Base-by-base conservation (phyloP, 1,140 invertebrate species). In the Penaeus japonicus region DNA sequence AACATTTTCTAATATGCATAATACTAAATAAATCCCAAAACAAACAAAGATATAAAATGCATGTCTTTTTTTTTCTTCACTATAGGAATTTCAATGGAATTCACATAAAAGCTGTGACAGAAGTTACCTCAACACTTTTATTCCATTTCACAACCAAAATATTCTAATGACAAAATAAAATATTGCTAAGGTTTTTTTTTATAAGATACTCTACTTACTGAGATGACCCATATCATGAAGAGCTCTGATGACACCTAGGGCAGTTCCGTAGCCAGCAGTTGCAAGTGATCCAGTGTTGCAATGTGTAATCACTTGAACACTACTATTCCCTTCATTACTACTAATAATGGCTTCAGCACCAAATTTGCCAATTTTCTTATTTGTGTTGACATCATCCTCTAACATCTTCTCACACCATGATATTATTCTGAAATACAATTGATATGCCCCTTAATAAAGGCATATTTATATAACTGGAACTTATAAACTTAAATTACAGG, bases 261-360 rank as follows among this genome's bases (percentile, higher is more conserved):
- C 99, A 47, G 99, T 99, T 4, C 99, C 99, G 93, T 98, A 99
- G 15, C 97, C 98, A 88, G 97, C 97, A 39, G 99, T 99, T 2
- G 99, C 99, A 89, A 99, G 93, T 12, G 97, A 98, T 0, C 99
- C 99, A 18, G 99, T 99, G 92, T 99, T 99, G 92, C 99, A 99
- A 92, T 99, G 98, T 4, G 99, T 99, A 1, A 99, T 92, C 20
- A 99, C 93, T 80, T 94, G 94, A 0, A 97, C 94, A 62, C 92
- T 91, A 27, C 32, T 83, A 53, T 53, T 84, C 35, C 93, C 93
- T 91, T 95, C 94, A 15, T 90, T 80, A 0, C 94, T 93, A 70
- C 93, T 91, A 7, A 97, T 91, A 91, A 99, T 97, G 90, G 96
- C 94, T 84, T 95, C 94, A 53, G 96, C 96, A 77, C 98, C 98